phyloP scores from a whole-genome alignment of 2,113 vertebrate genomes.

The Pogonocichla stellata region DNA sequence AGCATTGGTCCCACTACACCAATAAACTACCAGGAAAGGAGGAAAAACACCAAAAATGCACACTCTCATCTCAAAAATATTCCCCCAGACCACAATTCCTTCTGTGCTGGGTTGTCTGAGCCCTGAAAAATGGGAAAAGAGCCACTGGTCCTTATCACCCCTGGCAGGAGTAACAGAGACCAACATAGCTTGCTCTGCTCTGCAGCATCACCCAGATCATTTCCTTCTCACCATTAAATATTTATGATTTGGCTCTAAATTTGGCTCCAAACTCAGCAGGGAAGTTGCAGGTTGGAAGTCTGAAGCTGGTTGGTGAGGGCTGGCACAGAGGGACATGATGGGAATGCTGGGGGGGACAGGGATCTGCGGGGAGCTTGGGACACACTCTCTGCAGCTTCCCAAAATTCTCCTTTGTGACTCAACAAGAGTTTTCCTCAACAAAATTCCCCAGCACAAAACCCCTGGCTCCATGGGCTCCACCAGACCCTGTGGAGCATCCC shows the following conservation, averaged over 20 bases:
- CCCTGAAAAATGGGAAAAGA: neutral
- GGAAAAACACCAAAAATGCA: neutral
- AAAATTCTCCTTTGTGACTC: too few species aligned
- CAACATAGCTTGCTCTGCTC: neutral
- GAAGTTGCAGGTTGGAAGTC: neutral
- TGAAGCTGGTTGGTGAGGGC: rapidly evolving
- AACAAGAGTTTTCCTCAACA: neutral
- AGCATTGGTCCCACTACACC: rapidly evolving
- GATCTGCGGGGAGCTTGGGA: neutral
- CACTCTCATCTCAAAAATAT: neutral
- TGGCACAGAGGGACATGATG: neutral
- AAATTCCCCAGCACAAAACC: neutral
- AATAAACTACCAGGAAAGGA: neutral
- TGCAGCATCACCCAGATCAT: rapidly evolving
- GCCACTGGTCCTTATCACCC: neutral
- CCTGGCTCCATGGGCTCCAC: rapidly evolving
- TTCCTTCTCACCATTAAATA: neutral
- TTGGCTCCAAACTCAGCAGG: neutral
- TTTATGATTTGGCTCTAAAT: neutral
- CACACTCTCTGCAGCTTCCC: too few species aligned
- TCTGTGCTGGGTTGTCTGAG: neutral
- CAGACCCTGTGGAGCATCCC: neutral
- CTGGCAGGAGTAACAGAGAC: neutral
- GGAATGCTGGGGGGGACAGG: neutral
- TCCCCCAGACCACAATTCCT: neutral